Evolutionary conservation across 2,113 vertebrate species (phyloP).

Genomic region (Ailuropoda melanoleuca): DNA sequence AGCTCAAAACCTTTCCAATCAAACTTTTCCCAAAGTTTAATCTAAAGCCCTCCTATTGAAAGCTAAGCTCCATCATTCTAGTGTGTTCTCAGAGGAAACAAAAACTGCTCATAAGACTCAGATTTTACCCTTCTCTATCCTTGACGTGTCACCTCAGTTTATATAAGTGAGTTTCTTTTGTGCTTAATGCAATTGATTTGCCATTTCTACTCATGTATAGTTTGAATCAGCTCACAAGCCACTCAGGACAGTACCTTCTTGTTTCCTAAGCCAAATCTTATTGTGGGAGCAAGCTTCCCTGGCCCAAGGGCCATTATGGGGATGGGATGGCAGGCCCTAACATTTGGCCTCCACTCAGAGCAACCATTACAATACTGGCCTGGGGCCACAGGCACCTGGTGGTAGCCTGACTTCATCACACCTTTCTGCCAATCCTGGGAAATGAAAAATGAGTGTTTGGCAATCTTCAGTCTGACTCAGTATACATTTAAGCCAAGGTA

Average conservation of each 20-base stretch:
- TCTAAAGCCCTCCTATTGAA: background rate
- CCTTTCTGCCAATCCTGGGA: background rate
- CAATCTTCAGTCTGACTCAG: constrained; percentile 35
- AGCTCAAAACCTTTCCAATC: background rate
- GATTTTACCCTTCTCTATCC: background rate
- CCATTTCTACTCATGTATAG: background rate
- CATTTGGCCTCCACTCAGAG: background rate
- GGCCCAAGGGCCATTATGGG: accelerated
- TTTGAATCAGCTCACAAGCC: background rate
- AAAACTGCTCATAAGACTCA: background rate
- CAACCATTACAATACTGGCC: background rate
- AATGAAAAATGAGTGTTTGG: constrained; percentile 20
- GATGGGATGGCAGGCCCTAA: background rate
- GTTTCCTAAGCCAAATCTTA: background rate
- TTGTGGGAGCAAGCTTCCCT: background rate
- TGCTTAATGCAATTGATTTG: background rate
- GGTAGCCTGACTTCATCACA: background rate
- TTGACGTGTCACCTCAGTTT: background rate
- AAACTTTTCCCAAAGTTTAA: background rate
- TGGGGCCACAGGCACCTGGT: background rate
- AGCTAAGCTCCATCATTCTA: background rate
- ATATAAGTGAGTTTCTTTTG: background rate
- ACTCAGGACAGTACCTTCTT: background rate
- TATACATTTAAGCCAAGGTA: background rate
- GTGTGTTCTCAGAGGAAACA: background rate